Evolutionary conservation across 2,888 invertebrate species (phyloP), one percentile per base, ranked within the genome.

Genomic region (Rotaria socialis): DNA sequence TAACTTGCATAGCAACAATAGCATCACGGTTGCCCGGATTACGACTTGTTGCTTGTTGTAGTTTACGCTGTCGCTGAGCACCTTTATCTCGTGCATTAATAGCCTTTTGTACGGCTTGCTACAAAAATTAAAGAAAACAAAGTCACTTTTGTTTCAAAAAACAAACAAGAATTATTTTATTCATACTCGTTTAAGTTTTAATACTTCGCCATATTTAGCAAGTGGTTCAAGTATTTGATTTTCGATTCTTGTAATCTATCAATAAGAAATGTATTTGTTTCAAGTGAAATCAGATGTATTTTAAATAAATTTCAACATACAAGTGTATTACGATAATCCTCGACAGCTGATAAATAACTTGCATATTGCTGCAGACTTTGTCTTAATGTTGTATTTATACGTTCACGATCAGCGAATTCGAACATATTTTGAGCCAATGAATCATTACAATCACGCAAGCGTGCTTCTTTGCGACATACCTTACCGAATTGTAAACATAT

Each of bases 241-340:
- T 84, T 87, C 87, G 19, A 87, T 58, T 87, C 87, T n/a, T 27
- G 60, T 60, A 56, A 87, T 87, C 87, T 87, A 50, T 35, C 24
- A 8, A 85, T 41, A 47, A 47, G 4, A 47, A 35, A 2, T 2
- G 35, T 35, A 35, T 35, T 35, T 35, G 35, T 35, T 52, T 11
- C 3, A 52, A 11, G 3, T 52, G 52, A 35, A 35, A 35, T 35
- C 2, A 35, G 35, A 35, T 35, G 27, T 11, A 22, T 85, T 75
- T 11, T 80, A 43, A 27, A 50, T 16, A 67, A 35, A 24, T 47
- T 14, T 67, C 43, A 47, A 58, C 43, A 19, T 52, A 87, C 87
- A 47, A 85, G 58, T 56, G 87, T 85, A 55, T 87, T 52, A 47
- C 87, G 80, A 56, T 87, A 87, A 35, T 87, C 87, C 84, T 87